phyloP scores from a whole-genome alignment of 2,797 vertebrate species.

The Characodon lateralis region DNA sequence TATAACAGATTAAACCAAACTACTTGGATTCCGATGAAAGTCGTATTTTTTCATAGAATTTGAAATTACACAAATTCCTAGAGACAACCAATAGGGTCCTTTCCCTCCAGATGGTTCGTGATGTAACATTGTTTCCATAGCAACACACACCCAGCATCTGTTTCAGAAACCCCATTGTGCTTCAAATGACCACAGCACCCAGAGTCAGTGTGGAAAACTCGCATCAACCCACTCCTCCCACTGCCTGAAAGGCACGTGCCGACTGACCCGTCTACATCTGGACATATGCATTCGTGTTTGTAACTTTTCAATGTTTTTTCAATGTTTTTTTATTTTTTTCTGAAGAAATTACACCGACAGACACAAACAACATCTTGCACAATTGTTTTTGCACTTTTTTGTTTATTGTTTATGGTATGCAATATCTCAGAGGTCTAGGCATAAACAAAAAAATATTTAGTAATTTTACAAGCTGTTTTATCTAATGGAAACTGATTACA shows the following conservation, averaged over 20 bases:
- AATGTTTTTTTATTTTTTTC: too few relatives aligned
- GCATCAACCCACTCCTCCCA: slow-evolving; percentile 51
- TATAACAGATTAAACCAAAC: background rate
- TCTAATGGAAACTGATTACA: too few relatives aligned
- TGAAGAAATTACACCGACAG: background rate
- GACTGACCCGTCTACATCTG: slow-evolving; percentile 33
- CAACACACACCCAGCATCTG: slow-evolving; percentile 48
- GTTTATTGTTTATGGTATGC: too few relatives aligned
- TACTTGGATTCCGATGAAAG: background rate
- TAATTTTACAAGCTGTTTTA: too few relatives aligned
- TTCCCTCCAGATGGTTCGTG: slow-evolving; percentile 67
- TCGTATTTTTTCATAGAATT: background rate
- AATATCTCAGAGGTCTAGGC: too few relatives aligned
- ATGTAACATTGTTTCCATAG: slow-evolving; percentile 55
- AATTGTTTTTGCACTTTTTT: too few relatives aligned
- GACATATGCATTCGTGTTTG: background rate
- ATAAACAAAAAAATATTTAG: too few relatives aligned
- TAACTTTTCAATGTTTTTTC: background rate
- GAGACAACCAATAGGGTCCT: slow-evolving; percentile 23
- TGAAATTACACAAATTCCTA: background rate
- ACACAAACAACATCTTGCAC: background rate
- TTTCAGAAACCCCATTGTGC: slow-evolving; percentile 54
- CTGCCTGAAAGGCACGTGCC: slow-evolving; percentile 33
- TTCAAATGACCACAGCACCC: slow-evolving; percentile 43
- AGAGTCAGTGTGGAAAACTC: slow-evolving; percentile 69